Evolutionary conservation across 1,140 invertebrate genomes (phyloP), one percentile per base, ranked within the genome.

Genomic region (Leptinotarsa texana): DNA sequence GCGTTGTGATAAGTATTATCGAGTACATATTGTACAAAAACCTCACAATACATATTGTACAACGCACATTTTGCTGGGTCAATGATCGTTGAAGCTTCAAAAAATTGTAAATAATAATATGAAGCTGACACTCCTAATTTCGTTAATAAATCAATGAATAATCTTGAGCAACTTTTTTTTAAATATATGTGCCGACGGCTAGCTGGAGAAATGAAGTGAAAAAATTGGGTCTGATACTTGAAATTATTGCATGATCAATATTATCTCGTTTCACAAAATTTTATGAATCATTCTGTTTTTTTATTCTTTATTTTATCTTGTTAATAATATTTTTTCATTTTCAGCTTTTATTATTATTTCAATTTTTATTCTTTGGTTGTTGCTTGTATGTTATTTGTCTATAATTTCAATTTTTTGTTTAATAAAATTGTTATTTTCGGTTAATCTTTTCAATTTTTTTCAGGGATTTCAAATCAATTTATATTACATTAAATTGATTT

Each of bases 1-100:
- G 42, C 68, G 33, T 69, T 69, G 21, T 69, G 68, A 48, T 69
- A 17, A 15, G 68, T 21, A 24, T 69, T 65, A 27, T 65, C 63
- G 24, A n/a, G 49, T 42, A 69, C 68, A 47, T 69, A 48, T 21
- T 51, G 68, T 13, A 21, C 15, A 48, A 69, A 69, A 69, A 48
- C 27, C 6, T n/a, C 21, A 8, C 13, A 1, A 18, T 0, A n/a
- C n/a, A n/a, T n/a, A n/a, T n/a, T n/a, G n/a, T n/a, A n/a, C 33
- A 18, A 68, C 24, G 21, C 33, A 24, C 6, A 42, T 68, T 68
- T 42, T 42, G 33, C 17, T 22, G 68, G 33, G 4, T 47, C 33
- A 6, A 69, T 69, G 8, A n/a, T 17, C 11, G 68, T 51, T 5
- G 22, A 69, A 13, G 48, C 17, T 24, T 47, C 68, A 69, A 48